phyloP scores from a whole-genome alignment of 53 echinoderm and acorn worm species.

The Arbacia lixula region DNA sequence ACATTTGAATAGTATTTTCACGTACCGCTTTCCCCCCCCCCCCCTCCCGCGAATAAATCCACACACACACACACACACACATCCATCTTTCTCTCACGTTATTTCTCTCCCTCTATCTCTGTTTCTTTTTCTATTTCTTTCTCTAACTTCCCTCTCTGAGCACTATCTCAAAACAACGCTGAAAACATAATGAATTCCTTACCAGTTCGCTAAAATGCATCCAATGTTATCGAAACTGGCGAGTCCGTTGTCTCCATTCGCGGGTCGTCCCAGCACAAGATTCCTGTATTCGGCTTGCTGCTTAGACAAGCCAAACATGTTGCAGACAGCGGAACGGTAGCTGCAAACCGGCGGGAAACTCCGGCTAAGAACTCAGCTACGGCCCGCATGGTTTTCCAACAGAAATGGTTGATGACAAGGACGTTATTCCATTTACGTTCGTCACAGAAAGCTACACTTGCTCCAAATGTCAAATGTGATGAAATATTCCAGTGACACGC shows the following conservation, averaged over 20 bases:
- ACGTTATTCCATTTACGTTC: too few relatives aligned
- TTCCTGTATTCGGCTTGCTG: constrained; percentile 31
- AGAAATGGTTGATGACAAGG: too few relatives aligned
- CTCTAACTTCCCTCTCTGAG: background rate
- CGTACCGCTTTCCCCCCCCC: too few relatives aligned
- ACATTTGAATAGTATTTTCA: too few relatives aligned
- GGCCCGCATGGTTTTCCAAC: constrained; percentile 4
- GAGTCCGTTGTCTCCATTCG: constrained; percentile 22
- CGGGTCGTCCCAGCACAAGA: background rate
- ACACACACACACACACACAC: too few relatives aligned
- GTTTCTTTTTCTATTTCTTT: background rate
- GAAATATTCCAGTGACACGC: too few relatives aligned
- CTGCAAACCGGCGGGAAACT: constrained; percentile 3
- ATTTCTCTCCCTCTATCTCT: background rate
- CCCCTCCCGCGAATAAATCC: too few relatives aligned
- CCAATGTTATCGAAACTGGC: constrained; percentile 42
- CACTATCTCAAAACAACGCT: background rate
- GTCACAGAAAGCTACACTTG: too few relatives aligned
- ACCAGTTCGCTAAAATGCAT: constrained; percentile 22
- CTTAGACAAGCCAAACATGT: constrained; percentile 40
- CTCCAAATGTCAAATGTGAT: too few relatives aligned
- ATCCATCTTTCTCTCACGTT: too few relatives aligned
- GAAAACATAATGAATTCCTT: background rate
- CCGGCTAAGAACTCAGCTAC: background rate
- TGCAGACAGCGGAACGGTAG: background rate